Conservation (phyloP, 2,888 invertebrate genomes). For the Eupithecia subfuscata region DNA sequence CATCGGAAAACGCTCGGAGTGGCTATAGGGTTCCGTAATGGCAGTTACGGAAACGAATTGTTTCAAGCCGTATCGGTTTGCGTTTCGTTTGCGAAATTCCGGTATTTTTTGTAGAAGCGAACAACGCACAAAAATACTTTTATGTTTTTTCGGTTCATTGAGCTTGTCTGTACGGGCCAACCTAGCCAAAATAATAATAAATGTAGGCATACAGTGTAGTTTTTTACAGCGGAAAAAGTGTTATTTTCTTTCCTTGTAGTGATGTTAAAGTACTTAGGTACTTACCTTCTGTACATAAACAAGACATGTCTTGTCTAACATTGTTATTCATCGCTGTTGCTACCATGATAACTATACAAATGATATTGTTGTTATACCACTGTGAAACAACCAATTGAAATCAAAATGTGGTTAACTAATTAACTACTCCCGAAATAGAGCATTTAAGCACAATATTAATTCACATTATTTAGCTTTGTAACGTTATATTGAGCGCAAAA, state of each 20-base stretch:
- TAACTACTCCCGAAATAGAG: not conserved
- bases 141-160: slow-evolving; percentile 12
- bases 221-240: not conserved
- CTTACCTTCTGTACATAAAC: too few relatives aligned
- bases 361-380: not conserved
- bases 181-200: not conserved
- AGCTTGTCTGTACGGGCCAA: not conserved
- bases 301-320: not conserved
- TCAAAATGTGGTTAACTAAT: not conserved
- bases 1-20: slow-evolving; percentile 43
- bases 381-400: not conserved
- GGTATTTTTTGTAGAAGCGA: slow-evolving; percentile 6
- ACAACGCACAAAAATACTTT: slow-evolving; percentile 9
- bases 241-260: not conserved
- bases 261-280: not conserved
- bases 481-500: slow-evolving; percentile 52
- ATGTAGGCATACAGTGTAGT: not conserved
- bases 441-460: slow-evolving; percentile 36
- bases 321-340: not conserved
- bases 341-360: not conserved
- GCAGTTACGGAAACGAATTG: slow-evolving; percentile 41
- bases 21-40: slow-evolving; percentile 37
- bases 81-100: slow-evolving; percentile 19
- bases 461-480: slow-evolving; percentile 44
- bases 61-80: slow-evolving; percentile 37